These are phyloP conservation scores for Etheostoma nigrum DNA, from an alignment of 2,797 vertebrate genomes.

Conservation along the genomic window DNA sequence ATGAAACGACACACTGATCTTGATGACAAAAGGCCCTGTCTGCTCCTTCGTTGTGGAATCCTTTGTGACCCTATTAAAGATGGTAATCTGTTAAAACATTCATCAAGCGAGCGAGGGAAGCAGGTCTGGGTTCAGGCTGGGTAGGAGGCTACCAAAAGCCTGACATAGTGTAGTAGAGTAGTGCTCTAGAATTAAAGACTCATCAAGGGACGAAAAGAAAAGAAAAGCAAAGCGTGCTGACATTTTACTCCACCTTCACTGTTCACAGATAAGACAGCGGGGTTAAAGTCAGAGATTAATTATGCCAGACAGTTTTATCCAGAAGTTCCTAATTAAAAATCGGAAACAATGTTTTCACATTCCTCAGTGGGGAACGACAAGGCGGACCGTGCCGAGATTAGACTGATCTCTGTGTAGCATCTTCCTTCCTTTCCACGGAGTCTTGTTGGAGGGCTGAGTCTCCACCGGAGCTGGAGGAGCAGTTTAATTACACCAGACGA, in stretches of 20 bases:
- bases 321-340: constrained; percentile 63
- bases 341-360: constrained; percentile 47
- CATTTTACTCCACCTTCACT: constrained; percentile 36
- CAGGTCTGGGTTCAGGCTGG: constrained; percentile 18
- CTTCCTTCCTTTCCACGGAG: constrained; percentile 31
- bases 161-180: constrained; percentile 24
- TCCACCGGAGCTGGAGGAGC: constrained; percentile 29
- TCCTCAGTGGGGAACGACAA: constrained; percentile 24
- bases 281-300: constrained; percentile 55
- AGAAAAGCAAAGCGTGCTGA: constrained; percentile 22
- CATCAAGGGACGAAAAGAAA: constrained; percentile 9
- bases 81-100: constrained; percentile 75
- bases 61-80: constrained; percentile 72
- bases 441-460: constrained; percentile 25
- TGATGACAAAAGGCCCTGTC: constrained; percentile 33
- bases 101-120: constrained; percentile 53
- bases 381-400: constrained; percentile 26
- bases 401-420: constrained; percentile 44
- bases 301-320: constrained; percentile 51
- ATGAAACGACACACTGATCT: constrained; percentile 23
- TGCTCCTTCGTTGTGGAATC: constrained; percentile 31
- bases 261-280: constrained; percentile 26
- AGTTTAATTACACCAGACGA: constrained; percentile 70
- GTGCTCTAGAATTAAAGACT: constrained; percentile 24
- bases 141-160: constrained; percentile 34